These are phyloP conservation scores for Chrosomus eos DNA, from an alignment of 2,797 vertebrate species.

Conservation along the genomic window DNA sequence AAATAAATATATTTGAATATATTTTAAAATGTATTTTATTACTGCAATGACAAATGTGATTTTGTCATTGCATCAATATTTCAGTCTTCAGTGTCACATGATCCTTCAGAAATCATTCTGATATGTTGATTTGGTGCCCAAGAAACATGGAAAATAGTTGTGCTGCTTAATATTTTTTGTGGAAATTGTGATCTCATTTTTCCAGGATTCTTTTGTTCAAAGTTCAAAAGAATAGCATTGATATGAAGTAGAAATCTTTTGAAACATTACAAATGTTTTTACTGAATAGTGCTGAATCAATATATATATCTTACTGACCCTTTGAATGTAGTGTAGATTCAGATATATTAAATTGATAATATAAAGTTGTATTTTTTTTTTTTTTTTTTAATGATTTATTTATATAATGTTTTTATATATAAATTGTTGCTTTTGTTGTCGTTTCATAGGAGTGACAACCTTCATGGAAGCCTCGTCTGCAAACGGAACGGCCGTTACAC, in stretches of 20 bases:
- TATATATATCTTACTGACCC: background rate
- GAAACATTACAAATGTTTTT: background rate
- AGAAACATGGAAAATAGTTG: background rate
- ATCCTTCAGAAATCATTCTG: background rate
- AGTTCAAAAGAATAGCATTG: background rate
- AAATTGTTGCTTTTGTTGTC: background rate
- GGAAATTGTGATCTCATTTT: background rate
- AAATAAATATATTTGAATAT: background rate
- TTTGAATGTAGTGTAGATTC: background rate
- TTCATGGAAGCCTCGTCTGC: constrained; percentile 86
- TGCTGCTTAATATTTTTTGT: background rate
- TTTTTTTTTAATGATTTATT: background rate
- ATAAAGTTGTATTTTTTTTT: background rate
- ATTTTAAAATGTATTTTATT: background rate
- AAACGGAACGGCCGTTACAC: constrained; percentile 81
- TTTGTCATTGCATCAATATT: background rate
- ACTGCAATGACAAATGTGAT: too few relatives aligned
- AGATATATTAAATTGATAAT: background rate
- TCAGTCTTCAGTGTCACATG: background rate
- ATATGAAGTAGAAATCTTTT: background rate
- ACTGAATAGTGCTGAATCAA: background rate
- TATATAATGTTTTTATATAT: background rate
- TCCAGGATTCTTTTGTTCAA: background rate
- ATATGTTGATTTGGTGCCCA: background rate
- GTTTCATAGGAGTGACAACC: constrained; percentile 77